Evolutionary conservation across 2,113 vertebrate species (phyloP), one percentile per base, ranked within the genome.

Genomic region (Myiozetetes cayanensis): DNA sequence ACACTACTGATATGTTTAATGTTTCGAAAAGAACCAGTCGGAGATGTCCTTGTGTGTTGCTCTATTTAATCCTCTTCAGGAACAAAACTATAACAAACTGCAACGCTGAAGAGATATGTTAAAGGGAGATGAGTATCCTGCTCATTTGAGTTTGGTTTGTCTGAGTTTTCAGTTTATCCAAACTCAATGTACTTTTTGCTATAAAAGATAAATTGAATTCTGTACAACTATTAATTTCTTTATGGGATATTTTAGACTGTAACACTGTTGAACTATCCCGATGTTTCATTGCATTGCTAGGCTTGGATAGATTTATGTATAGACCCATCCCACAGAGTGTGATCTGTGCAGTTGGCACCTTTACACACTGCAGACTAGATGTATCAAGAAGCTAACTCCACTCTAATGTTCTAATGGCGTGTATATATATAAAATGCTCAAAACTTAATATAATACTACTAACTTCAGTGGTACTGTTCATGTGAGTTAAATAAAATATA

Each of bases 341-440:
- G n/a, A n/a, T n/a, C n/a, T n/a, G n/a, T 4, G 1, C 27, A 46
- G 15, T 1, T 2, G 4, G 33, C 68, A 73, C 17, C 41, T 75
- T 84, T 68, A 46, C 31, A 70, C 7, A 11, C 28, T 47, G 3
- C 3, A 65, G 15, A 20, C 28, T 50, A 63, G 28, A 55, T 77
- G 6, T 77, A 50, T 56, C 43, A 44, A 37, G 14, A 68, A 52
- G 10, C 13, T 49, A 83, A 66, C 21, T 58, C 21, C 10, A 41
- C 41, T 62, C 19, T 55, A 61, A 62, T 62, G 35, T 77, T 66
- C 28, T 62, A 80, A 49, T 80, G 56, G 24, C 46, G n/a, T 41
- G 17, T 27, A 22, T 21, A 12, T 27, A 25, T 33, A 27, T 17
- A 30, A 35, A 77, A 59, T 55, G 6, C 35, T 65, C 22, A 43